Percentiles rank a stretch among this genome's conserved stretches.
Conservation (phyloP, 2,113 vertebrate species). For the Eulemur macaco region DNA sequence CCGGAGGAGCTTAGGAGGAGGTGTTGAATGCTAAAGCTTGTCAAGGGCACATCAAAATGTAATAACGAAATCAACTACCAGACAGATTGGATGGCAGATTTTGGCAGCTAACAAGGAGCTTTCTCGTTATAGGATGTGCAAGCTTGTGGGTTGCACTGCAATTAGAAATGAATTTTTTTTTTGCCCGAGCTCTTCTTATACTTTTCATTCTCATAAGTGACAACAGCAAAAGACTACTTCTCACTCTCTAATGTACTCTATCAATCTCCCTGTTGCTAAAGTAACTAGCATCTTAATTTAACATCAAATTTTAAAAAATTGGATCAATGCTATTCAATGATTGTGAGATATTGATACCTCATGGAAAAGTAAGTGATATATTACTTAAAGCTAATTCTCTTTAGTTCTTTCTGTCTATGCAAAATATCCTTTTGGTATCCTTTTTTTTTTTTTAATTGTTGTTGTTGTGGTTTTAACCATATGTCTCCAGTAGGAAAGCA, state of each 20-base stretch:
- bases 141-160: conserved; percentile 69
- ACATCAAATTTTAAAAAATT: conserved; percentile 36
- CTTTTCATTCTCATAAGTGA: conserved; percentile 70
- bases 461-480: conserved; percentile 73
- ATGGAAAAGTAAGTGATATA: conserved; percentile 59
- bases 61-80: conserved; percentile 72
- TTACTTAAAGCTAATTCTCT: conserved; percentile 70
- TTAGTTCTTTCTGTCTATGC: conserved; percentile 52
- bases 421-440: conserved; percentile 66
- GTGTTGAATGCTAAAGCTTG: conserved; percentile 76
- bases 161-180: conserved; percentile 65
- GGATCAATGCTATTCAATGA: not conserved
- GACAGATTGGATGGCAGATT: conserved; percentile 80
- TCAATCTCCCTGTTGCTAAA: conserved; percentile 50
- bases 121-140: conserved; percentile 73
- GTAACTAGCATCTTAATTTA: conserved; percentile 57
- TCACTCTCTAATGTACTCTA: conserved; percentile 48
- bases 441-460: conserved; percentile 54
- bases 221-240: conserved; percentile 63
- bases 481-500: conserved; percentile 79
- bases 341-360: conserved; percentile 57
- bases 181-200: conserved; percentile 52
- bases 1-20: conserved; percentile 34
- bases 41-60: conserved; percentile 76
- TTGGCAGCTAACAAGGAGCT: conserved; percentile 77